A percentile compares a stretch with the other conserved stretches of the same genome.
Conservation (phyloP, 1,140 invertebrate species). For the Sarcophaga bullata region DNA sequence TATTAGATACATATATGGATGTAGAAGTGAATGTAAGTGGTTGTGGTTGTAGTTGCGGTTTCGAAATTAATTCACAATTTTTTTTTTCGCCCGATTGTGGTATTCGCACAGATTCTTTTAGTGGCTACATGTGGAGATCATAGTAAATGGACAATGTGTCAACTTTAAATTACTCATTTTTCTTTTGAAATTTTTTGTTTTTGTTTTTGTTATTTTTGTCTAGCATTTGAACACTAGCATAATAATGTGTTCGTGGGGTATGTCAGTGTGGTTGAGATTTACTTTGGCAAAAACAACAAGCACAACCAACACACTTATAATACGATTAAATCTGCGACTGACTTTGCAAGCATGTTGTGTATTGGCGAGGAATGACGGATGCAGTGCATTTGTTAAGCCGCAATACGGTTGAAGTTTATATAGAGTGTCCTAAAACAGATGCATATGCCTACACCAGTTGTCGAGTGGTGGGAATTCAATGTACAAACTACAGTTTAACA, state of each 20-base stretch:
- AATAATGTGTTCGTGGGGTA: neutral
- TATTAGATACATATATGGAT: too few species aligned
- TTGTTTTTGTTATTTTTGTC: too few species aligned
- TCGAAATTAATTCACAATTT: neutral
- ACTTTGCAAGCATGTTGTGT: too few species aligned
- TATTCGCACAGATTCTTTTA: neutral
- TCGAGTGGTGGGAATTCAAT: too few species aligned
- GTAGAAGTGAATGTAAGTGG: neutral
- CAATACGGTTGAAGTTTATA: neutral
- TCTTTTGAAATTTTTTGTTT: neutral
- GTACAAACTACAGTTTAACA: too few species aligned
- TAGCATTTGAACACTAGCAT: neutral
- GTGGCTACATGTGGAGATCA: neutral
- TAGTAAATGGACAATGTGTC: conserved; percentile 11
- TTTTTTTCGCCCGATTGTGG: neutral
- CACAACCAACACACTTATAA: neutral
- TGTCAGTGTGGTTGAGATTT: neutral
- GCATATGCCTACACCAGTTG: too few species aligned
- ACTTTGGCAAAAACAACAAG: neutral
- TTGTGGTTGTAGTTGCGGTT: neutral
- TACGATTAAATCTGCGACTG: neutral
- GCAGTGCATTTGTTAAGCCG: neutral
- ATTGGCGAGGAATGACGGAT: too few species aligned
- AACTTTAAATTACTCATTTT: neutral
- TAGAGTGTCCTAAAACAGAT: too few species aligned